A percentile compares a stretch with the other conserved stretches of the same genome.
phyloP scores from a whole-genome alignment of 2,797 vertebrate genomes.

The Enteromius trimaculatus region DNA sequence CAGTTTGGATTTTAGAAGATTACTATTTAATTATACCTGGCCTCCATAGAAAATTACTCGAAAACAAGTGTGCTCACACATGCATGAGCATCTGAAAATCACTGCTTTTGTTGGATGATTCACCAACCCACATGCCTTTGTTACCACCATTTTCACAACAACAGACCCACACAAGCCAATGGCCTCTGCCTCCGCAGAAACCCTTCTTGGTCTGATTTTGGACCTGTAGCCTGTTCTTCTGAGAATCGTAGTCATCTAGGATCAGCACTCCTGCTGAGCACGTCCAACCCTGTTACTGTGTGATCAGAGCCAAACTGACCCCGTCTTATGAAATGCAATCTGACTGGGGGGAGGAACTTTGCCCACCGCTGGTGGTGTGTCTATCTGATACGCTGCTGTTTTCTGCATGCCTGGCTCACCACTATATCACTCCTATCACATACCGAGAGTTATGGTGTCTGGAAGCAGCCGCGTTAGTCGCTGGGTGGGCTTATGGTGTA shows the following conservation, averaged over 20 bases:
- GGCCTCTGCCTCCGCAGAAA: slow-evolving; percentile 57
- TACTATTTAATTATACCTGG: slow-evolving; percentile 26
- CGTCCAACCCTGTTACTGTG: slow-evolving; percentile 27
- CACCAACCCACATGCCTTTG: slow-evolving; percentile 54
- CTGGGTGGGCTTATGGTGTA: slow-evolving; percentile 43
- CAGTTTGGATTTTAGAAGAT: slow-evolving; percentile 18
- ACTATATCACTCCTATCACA: slow-evolving; percentile 38
- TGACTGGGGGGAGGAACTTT: slow-evolving; percentile 38
- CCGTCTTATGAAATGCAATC: slow-evolving; percentile 37
- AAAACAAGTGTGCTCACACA: slow-evolving; percentile 27
- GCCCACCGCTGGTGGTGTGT: slow-evolving; percentile 10
- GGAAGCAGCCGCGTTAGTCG: slow-evolving; percentile 13
- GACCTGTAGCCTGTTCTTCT: slow-evolving; percentile 34
- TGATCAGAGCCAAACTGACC: slow-evolving; percentile 24
- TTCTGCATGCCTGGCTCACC: slow-evolving; percentile 38
- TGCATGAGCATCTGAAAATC: slow-evolving; percentile 41
- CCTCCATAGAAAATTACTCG: slow-evolving; percentile 6
- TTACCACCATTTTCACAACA: slow-evolving; percentile 50
- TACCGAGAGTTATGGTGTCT: slow-evolving; percentile 41
- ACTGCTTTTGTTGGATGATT: slow-evolving; percentile 54
- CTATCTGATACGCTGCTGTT: slow-evolving; percentile 45
- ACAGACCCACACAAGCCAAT: slow-evolving; percentile 55
- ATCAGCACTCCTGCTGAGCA: slow-evolving; percentile 30
- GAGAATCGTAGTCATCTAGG: slow-evolving; percentile 29
- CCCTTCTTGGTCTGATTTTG: slow-evolving; percentile 55